phyloP scores from a whole-genome alignment of 2,113 vertebrate species.

The Aptenodytes forsteri region DNA sequence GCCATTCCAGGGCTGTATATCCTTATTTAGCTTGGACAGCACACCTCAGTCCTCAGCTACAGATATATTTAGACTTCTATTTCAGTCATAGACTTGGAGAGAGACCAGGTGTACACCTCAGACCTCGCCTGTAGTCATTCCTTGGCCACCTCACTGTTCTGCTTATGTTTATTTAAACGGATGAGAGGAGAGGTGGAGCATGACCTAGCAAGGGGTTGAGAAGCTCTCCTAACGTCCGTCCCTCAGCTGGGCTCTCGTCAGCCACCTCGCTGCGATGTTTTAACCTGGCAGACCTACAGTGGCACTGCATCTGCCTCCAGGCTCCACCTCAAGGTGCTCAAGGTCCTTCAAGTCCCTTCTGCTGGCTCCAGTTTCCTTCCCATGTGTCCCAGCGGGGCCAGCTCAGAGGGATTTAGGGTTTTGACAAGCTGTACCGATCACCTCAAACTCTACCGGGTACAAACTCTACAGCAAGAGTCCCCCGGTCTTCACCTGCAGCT shows the following conservation, averaged over 20 bases:
- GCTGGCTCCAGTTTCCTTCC: not conserved
- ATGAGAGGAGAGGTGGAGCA: not conserved
- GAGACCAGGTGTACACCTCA: slow-evolving; percentile 2
- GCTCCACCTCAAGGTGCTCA: not conserved
- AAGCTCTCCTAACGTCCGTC: not conserved
- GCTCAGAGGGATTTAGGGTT: not conserved
- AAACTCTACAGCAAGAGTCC: not conserved
- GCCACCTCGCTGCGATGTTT: accelerated
- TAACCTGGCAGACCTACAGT: not conserved
- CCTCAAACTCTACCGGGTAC: not conserved
- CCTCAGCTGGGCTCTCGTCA: not conserved
- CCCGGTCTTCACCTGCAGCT: not conserved
- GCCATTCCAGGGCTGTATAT: not conserved
- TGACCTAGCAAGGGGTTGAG: not conserved
- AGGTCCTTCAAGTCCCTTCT: not conserved
- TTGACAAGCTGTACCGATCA: not conserved
- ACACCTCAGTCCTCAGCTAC: not conserved
- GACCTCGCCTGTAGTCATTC: slow-evolving; percentile 2
- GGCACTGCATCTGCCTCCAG: not conserved
- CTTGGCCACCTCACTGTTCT: not conserved
- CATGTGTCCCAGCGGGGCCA: not conserved
- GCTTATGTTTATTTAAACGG: not conserved
- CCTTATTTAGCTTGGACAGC: slow-evolving; percentile 9
- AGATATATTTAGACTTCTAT: not conserved
- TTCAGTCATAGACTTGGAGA: slow-evolving; percentile 27